These are phyloP conservation scores for Salvelinus namaycush DNA, from an alignment of 2,113 vertebrate species.

Conservation along the genomic window DNA sequence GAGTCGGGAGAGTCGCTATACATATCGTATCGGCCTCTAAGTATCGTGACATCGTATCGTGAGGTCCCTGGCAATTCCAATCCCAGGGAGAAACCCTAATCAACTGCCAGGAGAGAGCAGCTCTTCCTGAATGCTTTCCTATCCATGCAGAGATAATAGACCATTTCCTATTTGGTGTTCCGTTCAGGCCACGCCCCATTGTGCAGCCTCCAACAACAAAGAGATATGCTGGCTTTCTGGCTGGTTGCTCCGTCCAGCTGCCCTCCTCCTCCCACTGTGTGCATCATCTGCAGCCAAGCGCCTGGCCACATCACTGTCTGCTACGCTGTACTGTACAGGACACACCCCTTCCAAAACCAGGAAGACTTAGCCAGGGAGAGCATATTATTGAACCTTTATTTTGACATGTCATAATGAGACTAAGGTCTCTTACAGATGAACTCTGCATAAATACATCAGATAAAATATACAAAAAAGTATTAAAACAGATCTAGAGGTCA, in stretches of 20 bases:
- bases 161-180: slow-evolving; percentile 36
- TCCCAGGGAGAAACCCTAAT: not conserved
- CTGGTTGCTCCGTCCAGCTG: not conserved
- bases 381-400: not conserved
- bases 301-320: slow-evolving; percentile 6
- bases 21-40: no score
- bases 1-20: no score
- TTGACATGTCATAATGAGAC: no score
- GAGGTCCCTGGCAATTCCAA: not conserved
- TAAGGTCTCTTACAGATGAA: no score
- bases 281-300: slow-evolving; percentile 17
- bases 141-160: slow-evolving; percentile 32
- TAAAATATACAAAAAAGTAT: no score
- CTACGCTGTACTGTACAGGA: not conserved
- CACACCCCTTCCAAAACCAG: slow-evolving; percentile 33
- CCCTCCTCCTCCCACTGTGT: slow-evolving; percentile 3
- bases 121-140: not conserved
- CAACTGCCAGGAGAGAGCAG: not conserved
- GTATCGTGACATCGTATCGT: no score
- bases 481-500: no score
- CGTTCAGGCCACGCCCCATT: slow-evolving; percentile 28
- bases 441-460: no score
- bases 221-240: not conserved
- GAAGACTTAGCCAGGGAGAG: slow-evolving; percentile 28
- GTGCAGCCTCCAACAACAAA: slow-evolving; percentile 17